Evolutionary conservation across 2,113 vertebrate species (phyloP).

Genomic region (Pipra filicauda): DNA sequence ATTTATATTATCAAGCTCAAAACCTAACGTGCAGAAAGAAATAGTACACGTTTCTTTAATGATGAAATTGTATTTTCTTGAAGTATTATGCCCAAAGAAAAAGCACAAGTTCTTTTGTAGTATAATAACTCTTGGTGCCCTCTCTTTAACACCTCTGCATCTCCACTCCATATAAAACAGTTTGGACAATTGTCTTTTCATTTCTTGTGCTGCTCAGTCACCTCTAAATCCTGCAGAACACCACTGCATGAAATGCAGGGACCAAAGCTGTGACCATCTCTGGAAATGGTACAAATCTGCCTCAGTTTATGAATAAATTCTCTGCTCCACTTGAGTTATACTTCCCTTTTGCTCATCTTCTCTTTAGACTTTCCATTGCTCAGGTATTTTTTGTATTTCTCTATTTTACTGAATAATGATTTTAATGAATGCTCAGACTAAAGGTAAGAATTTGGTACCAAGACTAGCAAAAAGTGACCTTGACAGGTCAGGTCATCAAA

Average conservation of each 20-base stretch:
- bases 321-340: background rate
- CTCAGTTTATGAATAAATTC: background rate
- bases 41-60: background rate
- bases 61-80: background rate
- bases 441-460: background rate
- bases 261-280: background rate
- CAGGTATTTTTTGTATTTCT: background rate
- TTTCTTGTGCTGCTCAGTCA: background rate
- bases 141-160: background rate
- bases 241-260: background rate
- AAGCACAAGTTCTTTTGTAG: fast-evolving
- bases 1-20: background rate
- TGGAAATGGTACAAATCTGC: background rate
- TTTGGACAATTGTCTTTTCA: background rate
- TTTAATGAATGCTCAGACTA: background rate
- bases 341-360: background rate
- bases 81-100: background rate
- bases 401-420: fast-evolving
- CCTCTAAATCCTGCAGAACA: background rate
- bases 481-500: background rate
- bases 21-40: background rate
- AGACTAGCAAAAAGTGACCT: background rate
- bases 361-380: background rate
- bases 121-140: background rate
- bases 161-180: background rate